A percentile compares a stretch with the other conserved stretches of the same genome.
phyloP scores from a whole-genome alignment of 2,888 invertebrate species.

The Chaetogeoica ovagalla region DNA sequence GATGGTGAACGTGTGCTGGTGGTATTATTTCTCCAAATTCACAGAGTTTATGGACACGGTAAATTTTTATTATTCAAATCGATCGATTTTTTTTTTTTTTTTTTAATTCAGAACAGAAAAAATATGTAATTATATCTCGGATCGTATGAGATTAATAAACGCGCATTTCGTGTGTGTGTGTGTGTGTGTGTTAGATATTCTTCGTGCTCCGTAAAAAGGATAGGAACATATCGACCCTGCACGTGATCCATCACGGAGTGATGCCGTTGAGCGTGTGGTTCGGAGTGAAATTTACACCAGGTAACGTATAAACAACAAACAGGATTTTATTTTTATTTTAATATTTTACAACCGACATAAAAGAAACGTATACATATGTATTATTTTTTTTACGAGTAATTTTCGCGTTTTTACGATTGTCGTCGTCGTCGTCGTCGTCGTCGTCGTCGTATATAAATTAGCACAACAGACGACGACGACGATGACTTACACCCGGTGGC shows the following conservation, averaged over 20 bases:
- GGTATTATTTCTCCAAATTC: constrained; percentile 96
- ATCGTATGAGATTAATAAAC: not conserved
- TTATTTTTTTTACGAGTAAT: not conserved
- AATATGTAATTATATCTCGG: too few species aligned
- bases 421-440: not conserved
- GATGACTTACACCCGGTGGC: too few species aligned
- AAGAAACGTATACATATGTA: too few species aligned
- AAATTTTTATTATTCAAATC: constrained; percentile 60
- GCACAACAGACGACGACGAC: too few species aligned
- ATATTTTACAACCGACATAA: not conserved
- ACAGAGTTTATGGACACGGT: constrained; percentile 96
- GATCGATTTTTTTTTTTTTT: not conserved
- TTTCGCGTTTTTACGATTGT: constrained; percentile 20
- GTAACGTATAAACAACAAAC: constrained; percentile 61
- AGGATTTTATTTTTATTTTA: not conserved
- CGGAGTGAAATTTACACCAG: constrained; percentile 93
- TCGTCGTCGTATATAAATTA: constrained; percentile 16
- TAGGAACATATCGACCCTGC: constrained; percentile 88
- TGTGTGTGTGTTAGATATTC: constrained; percentile 73
- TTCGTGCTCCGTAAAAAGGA: constrained; percentile 93
- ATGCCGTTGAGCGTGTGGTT: constrained; percentile 99
- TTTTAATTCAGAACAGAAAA: not conserved
- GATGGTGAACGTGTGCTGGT: constrained; percentile 94
- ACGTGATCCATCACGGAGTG: constrained; percentile 94
- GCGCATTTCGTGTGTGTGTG: not conserved